Percentiles rank a stretch among this genome's conserved stretches.
Conservation (phyloP, 2,888 invertebrate species). For the Clitarchus hookeri region DNA sequence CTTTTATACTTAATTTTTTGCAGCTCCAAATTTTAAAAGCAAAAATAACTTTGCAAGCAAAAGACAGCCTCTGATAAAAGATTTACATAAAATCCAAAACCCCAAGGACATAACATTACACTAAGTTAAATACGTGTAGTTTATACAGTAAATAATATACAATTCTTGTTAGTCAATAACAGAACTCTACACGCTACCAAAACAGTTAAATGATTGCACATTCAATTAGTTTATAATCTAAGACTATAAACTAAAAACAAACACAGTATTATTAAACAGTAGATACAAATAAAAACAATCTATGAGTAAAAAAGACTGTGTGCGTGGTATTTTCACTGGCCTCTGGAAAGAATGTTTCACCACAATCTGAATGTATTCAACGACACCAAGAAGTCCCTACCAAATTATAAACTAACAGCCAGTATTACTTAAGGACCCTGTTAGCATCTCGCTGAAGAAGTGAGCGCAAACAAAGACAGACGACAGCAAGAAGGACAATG, state of each 20-base stretch:
- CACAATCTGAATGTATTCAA: neutral
- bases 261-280: slow-evolving; percentile 12
- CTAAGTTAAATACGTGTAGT: slow-evolving; percentile 23
- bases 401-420: neutral
- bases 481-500: neutral
- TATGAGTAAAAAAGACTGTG: slow-evolving; percentile 1
- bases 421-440: neutral
- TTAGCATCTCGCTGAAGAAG: neutral
- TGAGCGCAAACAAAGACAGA: neutral
- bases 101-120: slow-evolving; percentile 20
- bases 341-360: neutral
- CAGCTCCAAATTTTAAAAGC: neutral
- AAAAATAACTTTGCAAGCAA: neutral
- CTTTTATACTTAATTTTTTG: neutral
- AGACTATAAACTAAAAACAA: slow-evolving; percentile 28
- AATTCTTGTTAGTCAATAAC: slow-evolving; percentile 33
- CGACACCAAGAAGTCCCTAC: neutral
- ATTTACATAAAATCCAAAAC: slow-evolving; percentile 24
- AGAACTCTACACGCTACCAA: slow-evolving; percentile 34
- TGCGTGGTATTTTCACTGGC: slow-evolving; percentile 14
- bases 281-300: slow-evolving; percentile 22
- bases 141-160: slow-evolving; percentile 38
- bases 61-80: slow-evolving; percentile 11
- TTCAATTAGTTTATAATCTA: slow-evolving; percentile 29
- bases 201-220: slow-evolving; percentile 36